These are phyloP conservation scores for Hippolais icterina DNA, from an alignment of 2,113 vertebrate genomes.

Conservation along the genomic window DNA sequence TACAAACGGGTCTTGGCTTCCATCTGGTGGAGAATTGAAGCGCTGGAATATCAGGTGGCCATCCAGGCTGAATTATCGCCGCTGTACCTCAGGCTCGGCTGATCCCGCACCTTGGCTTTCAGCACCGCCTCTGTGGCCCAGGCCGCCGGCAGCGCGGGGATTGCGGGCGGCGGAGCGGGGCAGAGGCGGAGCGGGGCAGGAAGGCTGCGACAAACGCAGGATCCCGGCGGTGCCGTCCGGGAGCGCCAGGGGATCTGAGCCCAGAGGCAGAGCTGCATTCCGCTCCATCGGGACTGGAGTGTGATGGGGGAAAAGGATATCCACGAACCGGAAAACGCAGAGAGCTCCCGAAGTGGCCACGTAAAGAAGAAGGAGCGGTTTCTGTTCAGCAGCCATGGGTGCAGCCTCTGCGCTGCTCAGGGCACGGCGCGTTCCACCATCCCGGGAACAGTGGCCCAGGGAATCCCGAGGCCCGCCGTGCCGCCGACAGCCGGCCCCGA, in stretches of 20 bases:
- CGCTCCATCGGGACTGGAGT: fast-evolving
- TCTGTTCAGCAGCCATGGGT: fast-evolving
- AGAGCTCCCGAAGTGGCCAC: fast-evolving
- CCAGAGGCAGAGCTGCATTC: background rate
- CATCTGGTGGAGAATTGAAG: background rate
- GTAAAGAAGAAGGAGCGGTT: fast-evolving
- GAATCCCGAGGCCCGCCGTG: fast-evolving
- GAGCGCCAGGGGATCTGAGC: fast-evolving
- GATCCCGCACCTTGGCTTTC: background rate
- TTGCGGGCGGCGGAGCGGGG: background rate
- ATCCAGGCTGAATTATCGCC: fast-evolving
- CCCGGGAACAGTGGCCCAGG: fast-evolving
- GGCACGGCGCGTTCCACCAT: fast-evolving
- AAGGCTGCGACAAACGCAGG: background rate
- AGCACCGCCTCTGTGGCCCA: background rate
- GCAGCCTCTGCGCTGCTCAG: fast-evolving
- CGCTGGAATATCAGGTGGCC: fast-evolving
- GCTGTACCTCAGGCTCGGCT: no score
- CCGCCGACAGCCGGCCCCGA: fast-evolving
- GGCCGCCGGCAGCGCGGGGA: background rate
- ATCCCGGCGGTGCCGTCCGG: fast-evolving
- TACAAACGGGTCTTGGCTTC: background rate
- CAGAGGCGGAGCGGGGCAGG: fast-evolving
- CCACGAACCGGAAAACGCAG: fast-evolving
- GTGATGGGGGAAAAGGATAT: fast-evolving